Percentiles rank a stretch among this genome's conserved stretches.
Evolutionary conservation across 2,797 vertebrate genomes (phyloP).

Genomic region (Melanotaenia maccullochi): DNA sequence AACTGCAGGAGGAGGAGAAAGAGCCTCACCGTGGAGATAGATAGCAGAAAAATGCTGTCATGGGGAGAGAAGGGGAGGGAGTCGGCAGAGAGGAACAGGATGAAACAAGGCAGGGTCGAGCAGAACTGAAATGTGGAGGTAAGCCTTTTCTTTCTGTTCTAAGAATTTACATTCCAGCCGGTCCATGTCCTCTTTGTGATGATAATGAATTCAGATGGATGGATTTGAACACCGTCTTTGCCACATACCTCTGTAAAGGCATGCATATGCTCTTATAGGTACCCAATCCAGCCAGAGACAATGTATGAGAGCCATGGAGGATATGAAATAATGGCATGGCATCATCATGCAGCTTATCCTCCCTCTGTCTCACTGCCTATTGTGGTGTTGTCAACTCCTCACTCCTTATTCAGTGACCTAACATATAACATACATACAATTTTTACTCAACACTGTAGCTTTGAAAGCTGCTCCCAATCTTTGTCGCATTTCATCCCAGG

Average conservation of each 20-base stretch:
- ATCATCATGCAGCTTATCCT: constrained; percentile 43
- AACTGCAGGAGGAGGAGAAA: constrained; percentile 61
- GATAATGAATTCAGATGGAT: constrained; percentile 56
- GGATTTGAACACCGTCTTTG: constrained; percentile 40
- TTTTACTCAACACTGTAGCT: constrained; percentile 42
- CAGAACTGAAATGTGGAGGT: constrained; percentile 83
- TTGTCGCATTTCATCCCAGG: constrained; percentile 75
- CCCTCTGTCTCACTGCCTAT: constrained; percentile 39
- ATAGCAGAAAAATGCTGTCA: constrained; percentile 82
- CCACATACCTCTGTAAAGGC: constrained; percentile 64
- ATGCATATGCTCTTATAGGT: constrained; percentile 44
- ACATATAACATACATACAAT: constrained; percentile 17
- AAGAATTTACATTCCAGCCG: constrained; percentile 51
- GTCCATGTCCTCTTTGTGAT: constrained; percentile 48
- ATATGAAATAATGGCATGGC: constrained; percentile 75
- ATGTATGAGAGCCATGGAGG: constrained; percentile 58
- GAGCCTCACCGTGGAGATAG: constrained; percentile 72
- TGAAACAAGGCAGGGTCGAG: constrained; percentile 78
- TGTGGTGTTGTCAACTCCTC: constrained; percentile 48
- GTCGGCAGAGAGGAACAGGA: constrained; percentile 78
- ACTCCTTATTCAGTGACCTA: constrained; percentile 23
- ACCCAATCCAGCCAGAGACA: constrained; percentile 48
- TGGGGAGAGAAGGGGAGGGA: constrained; percentile 79
- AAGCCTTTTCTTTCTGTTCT: constrained; percentile 63
- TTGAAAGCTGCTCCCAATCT: constrained; percentile 69